Base-by-base conservation (phyloP, 2,113 vertebrate genomes). In the Pungitius pungitius region DNA sequence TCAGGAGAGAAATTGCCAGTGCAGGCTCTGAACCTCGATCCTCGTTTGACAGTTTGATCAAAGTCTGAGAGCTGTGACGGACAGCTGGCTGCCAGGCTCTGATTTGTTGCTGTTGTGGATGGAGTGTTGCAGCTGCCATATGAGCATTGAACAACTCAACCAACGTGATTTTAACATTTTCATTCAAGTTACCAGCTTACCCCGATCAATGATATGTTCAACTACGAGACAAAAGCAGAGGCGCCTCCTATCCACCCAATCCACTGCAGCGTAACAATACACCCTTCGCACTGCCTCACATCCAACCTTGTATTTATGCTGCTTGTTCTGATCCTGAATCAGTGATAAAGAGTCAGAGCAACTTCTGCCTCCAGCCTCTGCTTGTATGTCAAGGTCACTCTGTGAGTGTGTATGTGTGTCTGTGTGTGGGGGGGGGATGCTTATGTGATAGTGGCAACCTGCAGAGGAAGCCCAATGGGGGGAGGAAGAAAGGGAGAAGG, bases 391-490 rank as follows among this genome's bases (percentile, higher is more conserved):
- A 84, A 84, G 78, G 85, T 84, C 72, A 83, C 57, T 26, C 63
- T 83, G 70, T 78, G 14, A 10, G 59, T 65, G 42, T 59, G 64
- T 75, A 73, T 75, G 67, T 24, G 52, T 33, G 54, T 77, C 60
- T 77, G 77, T 63, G 47, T 57, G 64, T 71, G 77, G 40, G 33
- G 55, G 8, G 58, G 75, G 64, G 74, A 78, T 84, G 71, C 63
- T 58, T 83, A 77, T 82, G 73, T 39, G 45, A 78, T 80, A 56
- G 70, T 22, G 59, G 60, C 70, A 87, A 89, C 81, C 79, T 89
- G 90, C 90, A 90, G 89, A 90, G 82, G 71, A 89, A 80, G 89
- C 80, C 74, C 47, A 74, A 80, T n/a, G 58, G 69, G 71, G 43
- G 49, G 73, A 77, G 81, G 54, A 70, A 77, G 78, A 88, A 69